Evolutionary conservation across 2,113 vertebrate genomes (phyloP).

Genomic region (Psephotus haematonotus): DNA sequence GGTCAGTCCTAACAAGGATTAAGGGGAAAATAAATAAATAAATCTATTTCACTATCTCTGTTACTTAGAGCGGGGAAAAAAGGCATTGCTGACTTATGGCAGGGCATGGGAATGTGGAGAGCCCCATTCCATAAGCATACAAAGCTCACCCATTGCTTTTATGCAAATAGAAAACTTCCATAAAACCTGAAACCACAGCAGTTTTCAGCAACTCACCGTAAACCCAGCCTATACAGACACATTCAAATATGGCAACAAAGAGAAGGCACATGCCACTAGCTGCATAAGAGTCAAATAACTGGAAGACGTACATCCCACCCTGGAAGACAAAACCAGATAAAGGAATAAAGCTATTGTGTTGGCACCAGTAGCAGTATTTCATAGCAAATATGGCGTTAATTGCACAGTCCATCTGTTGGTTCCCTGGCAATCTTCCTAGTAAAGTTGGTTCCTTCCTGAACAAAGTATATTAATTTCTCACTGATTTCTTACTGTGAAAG

Average conservation of each 20-base stretch:
- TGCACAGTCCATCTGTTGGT: neutral
- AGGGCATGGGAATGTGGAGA: neutral
- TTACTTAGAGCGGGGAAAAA: neutral
- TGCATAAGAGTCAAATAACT: conserved; percentile 95
- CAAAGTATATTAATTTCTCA: neutral
- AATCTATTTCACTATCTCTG: neutral
- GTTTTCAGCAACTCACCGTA: conserved; percentile 84
- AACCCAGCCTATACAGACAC: conserved; percentile 96
- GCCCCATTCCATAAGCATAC: neutral
- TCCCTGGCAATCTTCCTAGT: neutral
- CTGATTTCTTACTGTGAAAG: neutral
- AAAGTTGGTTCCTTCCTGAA: neutral
- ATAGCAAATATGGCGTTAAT: neutral
- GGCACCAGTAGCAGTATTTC: neutral
- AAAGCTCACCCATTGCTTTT: neutral
- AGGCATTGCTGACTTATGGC: neutral
- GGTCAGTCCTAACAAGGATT: neutral
- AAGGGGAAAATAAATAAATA: neutral
- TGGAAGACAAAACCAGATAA: conserved; percentile 49
- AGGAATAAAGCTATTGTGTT: neutral
- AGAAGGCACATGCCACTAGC: conserved; percentile 98
- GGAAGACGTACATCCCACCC: conserved; percentile 99
- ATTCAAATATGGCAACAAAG: conserved; percentile 98
- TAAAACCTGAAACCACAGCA: neutral
- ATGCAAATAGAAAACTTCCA: neutral